Percentiles rank a stretch among this genome's conserved stretches.
Evolutionary conservation across 2,888 invertebrate species (phyloP).

Genomic region (Globia sparganii): DNA sequence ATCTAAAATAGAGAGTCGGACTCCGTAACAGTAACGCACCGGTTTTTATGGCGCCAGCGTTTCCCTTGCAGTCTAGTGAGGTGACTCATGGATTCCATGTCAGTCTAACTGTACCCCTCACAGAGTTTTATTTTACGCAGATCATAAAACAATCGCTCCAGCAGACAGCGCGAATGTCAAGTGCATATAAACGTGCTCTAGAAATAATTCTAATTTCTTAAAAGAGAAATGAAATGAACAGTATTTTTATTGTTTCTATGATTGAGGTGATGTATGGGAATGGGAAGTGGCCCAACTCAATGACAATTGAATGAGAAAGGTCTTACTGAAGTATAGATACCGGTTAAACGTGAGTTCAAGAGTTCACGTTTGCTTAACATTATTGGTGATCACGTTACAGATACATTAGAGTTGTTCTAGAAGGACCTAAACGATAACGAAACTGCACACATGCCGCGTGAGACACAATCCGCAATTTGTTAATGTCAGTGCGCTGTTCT

Average conservation of each 20-base stretch:
- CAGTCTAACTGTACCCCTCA: slow-evolving; percentile 71
- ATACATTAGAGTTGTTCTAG: slow-evolving; percentile 43
- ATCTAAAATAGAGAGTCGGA: slow-evolving; percentile 70
- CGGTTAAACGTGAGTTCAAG: slow-evolving; percentile 56
- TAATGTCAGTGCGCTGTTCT: slow-evolving; percentile 71
- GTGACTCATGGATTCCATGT: slow-evolving; percentile 71
- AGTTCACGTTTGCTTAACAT: slow-evolving; percentile 60
- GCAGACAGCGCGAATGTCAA: slow-evolving; percentile 42
- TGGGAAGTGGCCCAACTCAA: slow-evolving; percentile 58
- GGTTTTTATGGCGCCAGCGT: slow-evolving; percentile 64
- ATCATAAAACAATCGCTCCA: slow-evolving; percentile 56
- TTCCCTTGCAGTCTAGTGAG: slow-evolving; percentile 50
- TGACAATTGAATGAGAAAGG: slow-evolving; percentile 63
- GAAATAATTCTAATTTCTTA: slow-evolving; percentile 40
- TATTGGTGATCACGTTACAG: slow-evolving; percentile 55
- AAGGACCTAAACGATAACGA: slow-evolving; percentile 54
- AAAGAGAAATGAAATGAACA: slow-evolving; percentile 41
- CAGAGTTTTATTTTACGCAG: slow-evolving; percentile 68
- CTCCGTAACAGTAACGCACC: slow-evolving; percentile 67
- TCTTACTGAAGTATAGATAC: slow-evolving; percentile 44
- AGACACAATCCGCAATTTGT: slow-evolving; percentile 73
- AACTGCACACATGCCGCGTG: slow-evolving; percentile 50
- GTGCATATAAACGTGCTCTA: slow-evolving; percentile 42
- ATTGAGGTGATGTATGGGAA: slow-evolving; percentile 58
- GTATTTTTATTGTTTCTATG: slow-evolving; percentile 51